Percentiles rank a stretch among this genome's conserved stretches.
These are phyloP conservation scores for Madoqua kirkii DNA, from an alignment of 2,113 vertebrate genomes.

Conservation along the genomic window DNA sequence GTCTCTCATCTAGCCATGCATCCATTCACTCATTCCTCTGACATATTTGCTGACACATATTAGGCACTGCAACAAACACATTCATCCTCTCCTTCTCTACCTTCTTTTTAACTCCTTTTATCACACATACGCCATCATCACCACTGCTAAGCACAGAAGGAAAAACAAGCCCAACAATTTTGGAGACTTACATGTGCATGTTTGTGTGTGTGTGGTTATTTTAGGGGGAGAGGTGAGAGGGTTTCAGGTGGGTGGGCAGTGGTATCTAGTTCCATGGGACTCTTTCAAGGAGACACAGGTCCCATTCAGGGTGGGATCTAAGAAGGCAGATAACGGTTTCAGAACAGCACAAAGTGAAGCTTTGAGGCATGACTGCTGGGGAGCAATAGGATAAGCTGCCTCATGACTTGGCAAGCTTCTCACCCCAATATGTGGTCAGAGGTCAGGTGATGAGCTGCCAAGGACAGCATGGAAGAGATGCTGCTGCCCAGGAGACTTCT, in stretches of 20 bases:
- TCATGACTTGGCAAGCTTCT: neutral
- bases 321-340: neutral
- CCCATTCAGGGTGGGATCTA: neutral
- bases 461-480: neutral
- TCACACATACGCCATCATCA: neutral
- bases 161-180: neutral
- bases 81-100: neutral
- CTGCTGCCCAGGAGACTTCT: neutral
- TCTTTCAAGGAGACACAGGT: neutral
- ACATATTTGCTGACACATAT: neutral
- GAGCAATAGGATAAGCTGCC: neutral
- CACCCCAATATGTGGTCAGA: neutral
- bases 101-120: neutral
- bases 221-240: neutral
- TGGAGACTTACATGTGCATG: rapidly evolving
- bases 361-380: neutral
- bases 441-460: neutral
- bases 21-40: neutral
- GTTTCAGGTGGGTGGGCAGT: neutral
- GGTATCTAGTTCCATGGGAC: neutral
- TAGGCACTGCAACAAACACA: neutral
- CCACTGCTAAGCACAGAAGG: neutral
- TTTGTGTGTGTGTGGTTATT: neutral
- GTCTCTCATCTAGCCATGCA: neutral
- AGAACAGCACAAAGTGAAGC: neutral